These are phyloP conservation scores for Trachelus iudaicus DNA, from an alignment of 2,888 invertebrate species.

Conservation along the genomic window DNA sequence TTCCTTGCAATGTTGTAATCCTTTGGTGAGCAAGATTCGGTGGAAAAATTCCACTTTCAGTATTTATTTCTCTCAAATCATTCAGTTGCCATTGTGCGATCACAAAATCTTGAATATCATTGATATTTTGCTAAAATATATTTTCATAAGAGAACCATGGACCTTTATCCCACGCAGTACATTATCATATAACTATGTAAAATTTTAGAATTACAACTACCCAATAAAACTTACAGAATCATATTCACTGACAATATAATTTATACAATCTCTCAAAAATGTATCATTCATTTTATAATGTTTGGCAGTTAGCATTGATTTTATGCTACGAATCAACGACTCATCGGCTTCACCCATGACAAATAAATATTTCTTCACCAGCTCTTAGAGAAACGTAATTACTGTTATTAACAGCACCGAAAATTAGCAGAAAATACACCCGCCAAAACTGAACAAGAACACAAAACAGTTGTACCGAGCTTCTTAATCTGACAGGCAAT, in stretches of 20 bases:
- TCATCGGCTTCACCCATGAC: background rate
- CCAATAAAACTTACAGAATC: constrained; percentile 36
- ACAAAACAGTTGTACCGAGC: background rate
- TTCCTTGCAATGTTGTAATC: constrained; percentile 68
- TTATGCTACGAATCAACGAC: constrained; percentile 25
- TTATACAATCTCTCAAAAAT: constrained; percentile 56
- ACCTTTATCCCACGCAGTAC: background rate
- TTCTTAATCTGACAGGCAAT: background rate
- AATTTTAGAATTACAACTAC: background rate
- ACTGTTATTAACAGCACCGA: background rate
- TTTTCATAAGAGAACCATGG: background rate
- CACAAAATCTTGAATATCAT: constrained; percentile 70
- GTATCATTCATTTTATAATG: constrained; percentile 52
- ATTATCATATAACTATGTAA: background rate
- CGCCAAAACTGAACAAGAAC: background rate
- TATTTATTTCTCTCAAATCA: constrained; percentile 72
- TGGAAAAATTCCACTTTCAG: constrained; percentile 72
- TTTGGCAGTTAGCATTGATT: constrained; percentile 40
- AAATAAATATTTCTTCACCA: background rate
- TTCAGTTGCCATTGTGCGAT: constrained; percentile 76
- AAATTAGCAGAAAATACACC: background rate
- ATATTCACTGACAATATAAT: constrained; percentile 48
- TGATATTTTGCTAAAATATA: constrained; percentile 49
- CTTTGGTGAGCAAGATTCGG: constrained; percentile 66
- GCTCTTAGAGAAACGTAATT: background rate